A percentile compares a stretch with the other conserved stretches of the same genome.
Evolutionary conservation across 2,113 vertebrate species (phyloP).

Genomic region (Hippocampus comes): DNA sequence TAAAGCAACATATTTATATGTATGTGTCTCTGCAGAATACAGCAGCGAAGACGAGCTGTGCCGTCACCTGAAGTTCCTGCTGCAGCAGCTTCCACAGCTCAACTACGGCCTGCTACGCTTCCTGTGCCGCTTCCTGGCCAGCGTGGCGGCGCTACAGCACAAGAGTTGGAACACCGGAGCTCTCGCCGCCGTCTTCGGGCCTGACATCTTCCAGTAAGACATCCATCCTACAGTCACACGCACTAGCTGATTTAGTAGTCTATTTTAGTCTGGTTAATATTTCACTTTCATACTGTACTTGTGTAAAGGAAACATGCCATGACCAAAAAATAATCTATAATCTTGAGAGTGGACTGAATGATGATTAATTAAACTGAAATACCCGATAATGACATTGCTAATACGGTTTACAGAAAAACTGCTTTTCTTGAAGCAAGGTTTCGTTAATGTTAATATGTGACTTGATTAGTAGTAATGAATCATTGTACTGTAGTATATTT

Average conservation of each 20-base stretch:
- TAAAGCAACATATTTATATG: background rate
- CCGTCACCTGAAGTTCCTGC: constrained; percentile 91
- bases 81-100: constrained; percentile 94
- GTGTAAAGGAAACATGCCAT: background rate
- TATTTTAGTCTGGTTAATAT: background rate
- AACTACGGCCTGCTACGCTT: constrained; percentile 96
- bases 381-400: too few species aligned
- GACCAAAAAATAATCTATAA: background rate
- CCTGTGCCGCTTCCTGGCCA: constrained; percentile 92
- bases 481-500: too few species aligned
- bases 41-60: constrained; percentile 92
- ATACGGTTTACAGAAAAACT: too few species aligned
- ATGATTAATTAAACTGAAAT: too few species aligned
- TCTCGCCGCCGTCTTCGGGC: constrained; percentile 93
- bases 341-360: background rate
- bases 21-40: constrained; percentile 76
- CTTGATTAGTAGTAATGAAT: too few species aligned
- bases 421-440: too few species aligned
- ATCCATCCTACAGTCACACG: background rate
- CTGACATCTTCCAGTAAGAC: constrained; percentile 96
- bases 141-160: constrained; percentile 91
- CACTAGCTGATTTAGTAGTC: background rate
- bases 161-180: constrained; percentile 89
- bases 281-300: background rate
- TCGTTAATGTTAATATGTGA: too few species aligned